phyloP scores from a whole-genome alignment of 2,113 vertebrate species.

The Cryptotis parvus region DNA sequence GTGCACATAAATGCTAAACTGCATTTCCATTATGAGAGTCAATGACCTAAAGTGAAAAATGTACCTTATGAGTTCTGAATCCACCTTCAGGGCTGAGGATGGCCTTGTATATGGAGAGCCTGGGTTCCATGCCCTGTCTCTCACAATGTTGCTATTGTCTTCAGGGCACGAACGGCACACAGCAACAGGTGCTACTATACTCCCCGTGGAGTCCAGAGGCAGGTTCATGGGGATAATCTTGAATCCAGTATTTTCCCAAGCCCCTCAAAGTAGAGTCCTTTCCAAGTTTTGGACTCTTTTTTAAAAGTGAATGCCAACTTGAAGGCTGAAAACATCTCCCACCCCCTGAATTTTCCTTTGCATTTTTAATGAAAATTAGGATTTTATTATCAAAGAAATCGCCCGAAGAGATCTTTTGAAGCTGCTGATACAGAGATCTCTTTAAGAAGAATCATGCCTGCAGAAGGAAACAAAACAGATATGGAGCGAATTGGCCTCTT shows the following conservation, averaged over 20 bases:
- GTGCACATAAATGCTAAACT: conserved; percentile 22
- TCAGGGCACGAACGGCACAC: not conserved
- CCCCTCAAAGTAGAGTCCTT: not conserved
- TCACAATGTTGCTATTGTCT: conserved; percentile 37
- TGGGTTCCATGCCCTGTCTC: not conserved
- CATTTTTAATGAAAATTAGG: conserved; percentile 16
- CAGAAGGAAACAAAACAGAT: conserved; percentile 88
- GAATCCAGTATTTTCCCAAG: not conserved
- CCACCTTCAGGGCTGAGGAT: not conserved
- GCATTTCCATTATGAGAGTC: not conserved
- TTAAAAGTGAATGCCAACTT: not conserved
- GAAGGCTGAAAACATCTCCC: not conserved
- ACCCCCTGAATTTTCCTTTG: not conserved
- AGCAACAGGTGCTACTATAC: not conserved
- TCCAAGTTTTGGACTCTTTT: not conserved
- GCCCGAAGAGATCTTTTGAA: not conserved
- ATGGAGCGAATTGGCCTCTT: conserved; percentile 95
- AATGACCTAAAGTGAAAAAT: not conserved
- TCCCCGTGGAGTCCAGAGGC: not conserved
- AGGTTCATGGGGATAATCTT: not conserved
- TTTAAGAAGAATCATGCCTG: conserved; percentile 84
- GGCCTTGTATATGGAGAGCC: no score
- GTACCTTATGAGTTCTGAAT: not conserved
- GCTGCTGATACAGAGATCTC: not conserved
- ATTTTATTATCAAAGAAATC: conserved; percentile 39